phyloP scores from a whole-genome alignment of 2,888 invertebrate species.

The Agrilus cyanescens region DNA sequence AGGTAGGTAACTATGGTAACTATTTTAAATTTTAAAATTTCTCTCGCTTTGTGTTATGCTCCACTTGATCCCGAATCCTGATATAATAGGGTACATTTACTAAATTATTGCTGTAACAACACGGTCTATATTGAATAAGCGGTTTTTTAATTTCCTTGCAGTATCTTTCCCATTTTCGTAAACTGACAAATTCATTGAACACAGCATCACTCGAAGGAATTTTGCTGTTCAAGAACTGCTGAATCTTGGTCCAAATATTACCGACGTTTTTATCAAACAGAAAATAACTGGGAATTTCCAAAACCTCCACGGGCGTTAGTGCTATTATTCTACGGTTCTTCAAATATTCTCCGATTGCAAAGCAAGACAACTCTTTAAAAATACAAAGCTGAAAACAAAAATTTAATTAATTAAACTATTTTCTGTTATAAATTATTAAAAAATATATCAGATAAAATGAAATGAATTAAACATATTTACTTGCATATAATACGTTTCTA shows the following conservation, averaged over 20 bases:
- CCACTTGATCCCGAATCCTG: too few species aligned
- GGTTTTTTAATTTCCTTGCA: constrained; percentile 40
- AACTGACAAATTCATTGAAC: constrained; percentile 41
- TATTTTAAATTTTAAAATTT: too few species aligned
- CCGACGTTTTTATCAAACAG: constrained; percentile 51
- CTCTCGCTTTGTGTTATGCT: too few species aligned
- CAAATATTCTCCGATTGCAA: constrained; percentile 56
- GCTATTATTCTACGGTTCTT: constrained; percentile 56
- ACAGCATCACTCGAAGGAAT: constrained; percentile 46
- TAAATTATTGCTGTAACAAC: constrained; percentile 43
- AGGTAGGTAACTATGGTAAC: too few species aligned
- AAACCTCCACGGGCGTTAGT: constrained; percentile 48
- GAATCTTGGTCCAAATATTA: constrained; percentile 53
- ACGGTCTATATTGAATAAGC: constrained; percentile 38
- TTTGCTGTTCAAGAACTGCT: constrained; percentile 45
- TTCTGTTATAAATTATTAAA: too few species aligned
- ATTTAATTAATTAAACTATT: too few species aligned
- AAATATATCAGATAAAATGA: not conserved
- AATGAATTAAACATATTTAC: constrained; percentile 8
- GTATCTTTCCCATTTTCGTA: constrained; percentile 45
- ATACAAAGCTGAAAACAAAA: constrained; percentile 36
- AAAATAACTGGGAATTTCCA: constrained; percentile 60
- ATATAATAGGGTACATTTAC: constrained; percentile 50
- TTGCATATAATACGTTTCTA: constrained; percentile 37
- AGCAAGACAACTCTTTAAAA: constrained; percentile 48